Evolutionary conservation across 2,888 invertebrate species (phyloP).

Genomic region (Sesia bembeciformis): DNA sequence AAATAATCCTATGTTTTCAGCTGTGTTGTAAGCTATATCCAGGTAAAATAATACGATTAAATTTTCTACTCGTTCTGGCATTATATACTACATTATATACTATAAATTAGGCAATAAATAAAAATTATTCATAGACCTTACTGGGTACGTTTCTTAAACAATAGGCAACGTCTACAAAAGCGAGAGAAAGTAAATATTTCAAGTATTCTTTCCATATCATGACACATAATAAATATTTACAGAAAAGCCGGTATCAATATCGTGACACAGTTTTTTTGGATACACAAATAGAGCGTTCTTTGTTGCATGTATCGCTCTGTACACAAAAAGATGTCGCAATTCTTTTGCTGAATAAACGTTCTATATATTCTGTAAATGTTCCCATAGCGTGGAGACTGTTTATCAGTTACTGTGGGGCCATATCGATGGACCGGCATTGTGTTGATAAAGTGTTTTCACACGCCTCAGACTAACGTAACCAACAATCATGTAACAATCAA

Average conservation of each 20-base stretch:
- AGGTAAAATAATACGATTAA: no score
- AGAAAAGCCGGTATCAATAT: conserved; percentile 3
- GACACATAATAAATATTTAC: neutral
- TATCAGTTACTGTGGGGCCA: conserved; percentile 38
- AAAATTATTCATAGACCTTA: no score
- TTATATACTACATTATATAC: no score
- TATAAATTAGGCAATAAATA: no score
- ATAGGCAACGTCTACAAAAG: no score
- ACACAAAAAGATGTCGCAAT: conserved; percentile 27
- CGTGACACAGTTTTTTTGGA: conserved; percentile 15
- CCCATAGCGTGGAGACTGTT: conserved; percentile 19
- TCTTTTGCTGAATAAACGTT: conserved; percentile 2
- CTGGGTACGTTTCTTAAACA: no score
- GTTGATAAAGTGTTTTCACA: conserved; percentile 40
- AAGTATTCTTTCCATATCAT: conserved; percentile 1
- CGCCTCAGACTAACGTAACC: conserved; percentile 24
- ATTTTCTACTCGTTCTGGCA: no score
- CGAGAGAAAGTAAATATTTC: neutral
- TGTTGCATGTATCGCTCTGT: conserved; percentile 18
- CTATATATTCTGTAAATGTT: conserved; percentile 19
- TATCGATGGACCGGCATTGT: conserved; percentile 24
- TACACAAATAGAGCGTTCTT: conserved; percentile 18
- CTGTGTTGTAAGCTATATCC: no score
- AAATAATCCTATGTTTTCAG: no score
- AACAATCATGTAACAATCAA: conserved; percentile 32